These are phyloP conservation scores for Apeira syringaria DNA, from an alignment of 2,888 invertebrate genomes.

Conservation along the genomic window DNA sequence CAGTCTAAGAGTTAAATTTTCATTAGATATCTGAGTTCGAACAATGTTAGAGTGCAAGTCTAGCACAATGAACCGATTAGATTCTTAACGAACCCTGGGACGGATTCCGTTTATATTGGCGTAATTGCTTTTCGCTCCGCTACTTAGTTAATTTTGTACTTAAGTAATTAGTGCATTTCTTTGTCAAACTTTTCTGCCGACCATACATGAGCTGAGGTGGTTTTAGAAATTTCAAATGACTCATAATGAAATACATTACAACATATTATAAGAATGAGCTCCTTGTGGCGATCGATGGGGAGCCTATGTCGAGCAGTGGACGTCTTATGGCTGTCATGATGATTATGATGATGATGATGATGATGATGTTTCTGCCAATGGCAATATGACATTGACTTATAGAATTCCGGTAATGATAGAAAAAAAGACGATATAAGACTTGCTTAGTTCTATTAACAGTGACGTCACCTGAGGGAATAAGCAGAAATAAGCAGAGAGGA, in stretches of 20 bases:
- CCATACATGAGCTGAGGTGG: too few relatives aligned
- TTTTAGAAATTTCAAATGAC: too few relatives aligned
- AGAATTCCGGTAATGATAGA: too few relatives aligned
- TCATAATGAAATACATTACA: too few relatives aligned
- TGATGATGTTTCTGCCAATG: too few relatives aligned
- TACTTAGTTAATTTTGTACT: not conserved
- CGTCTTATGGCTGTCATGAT: too few relatives aligned
- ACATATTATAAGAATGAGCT: too few relatives aligned
- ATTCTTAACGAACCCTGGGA: conserved; percentile 54
- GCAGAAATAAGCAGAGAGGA: conserved; percentile 36
- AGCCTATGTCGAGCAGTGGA: too few relatives aligned
- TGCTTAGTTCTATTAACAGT: conserved; percentile 20
- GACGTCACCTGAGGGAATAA: conserved; percentile 24
- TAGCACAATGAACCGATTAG: conserved; percentile 64
- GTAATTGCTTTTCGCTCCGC: conserved; percentile 2
- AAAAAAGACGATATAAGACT: conserved; percentile 13
- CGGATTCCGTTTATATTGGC: conserved; percentile 11
- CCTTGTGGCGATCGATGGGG: too few relatives aligned
- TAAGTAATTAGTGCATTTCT: not conserved
- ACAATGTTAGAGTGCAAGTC: conserved; percentile 52
- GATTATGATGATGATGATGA: too few relatives aligned
- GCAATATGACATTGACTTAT: too few relatives aligned
- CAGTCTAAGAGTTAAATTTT: conserved; percentile 43
- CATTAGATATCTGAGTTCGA: conserved; percentile 36
- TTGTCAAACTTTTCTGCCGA: too few relatives aligned